A percentile compares a stretch with the other conserved stretches of the same genome.
Conservation (phyloP, 2,797 vertebrate species). For the Eulemur rubriventer region DNA sequence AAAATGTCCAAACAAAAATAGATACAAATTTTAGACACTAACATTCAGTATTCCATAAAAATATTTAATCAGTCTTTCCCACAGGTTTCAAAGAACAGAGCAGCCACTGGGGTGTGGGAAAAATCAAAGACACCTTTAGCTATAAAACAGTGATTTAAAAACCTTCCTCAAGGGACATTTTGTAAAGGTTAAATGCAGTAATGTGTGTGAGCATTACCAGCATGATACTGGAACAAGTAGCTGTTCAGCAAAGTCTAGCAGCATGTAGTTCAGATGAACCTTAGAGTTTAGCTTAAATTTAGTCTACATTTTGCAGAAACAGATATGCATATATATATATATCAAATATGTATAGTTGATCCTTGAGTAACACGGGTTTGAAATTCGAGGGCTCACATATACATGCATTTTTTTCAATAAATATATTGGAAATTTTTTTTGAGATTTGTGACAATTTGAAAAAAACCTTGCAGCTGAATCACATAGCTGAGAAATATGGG, state of each 20-base stretch:
- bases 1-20: neutral
- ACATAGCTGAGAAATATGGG: too few relatives aligned
- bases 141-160: neutral
- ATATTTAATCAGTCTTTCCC: neutral
- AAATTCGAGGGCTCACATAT: too few relatives aligned
- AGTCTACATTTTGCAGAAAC: neutral
- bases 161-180: neutral
- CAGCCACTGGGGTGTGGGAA: neutral
- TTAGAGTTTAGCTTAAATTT: neutral
- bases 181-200: neutral
- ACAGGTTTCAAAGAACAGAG: neutral
- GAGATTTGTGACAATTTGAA: too few relatives aligned
- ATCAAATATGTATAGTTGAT: too few relatives aligned
- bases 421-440: too few relatives aligned
- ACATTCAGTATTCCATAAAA: neutral
- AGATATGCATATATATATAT: neutral
- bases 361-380: too few relatives aligned
- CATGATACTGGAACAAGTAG: neutral
- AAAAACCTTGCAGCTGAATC: too few relatives aligned
- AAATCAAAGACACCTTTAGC: neutral
- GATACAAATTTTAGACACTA: neutral
- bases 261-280: neutral
- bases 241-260: neutral
- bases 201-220: neutral
- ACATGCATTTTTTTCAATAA: too few relatives aligned